Evolutionary conservation across 2,113 vertebrate genomes (phyloP), one percentile per base, ranked within the genome.

Genomic region (Theropithecus gelada): DNA sequence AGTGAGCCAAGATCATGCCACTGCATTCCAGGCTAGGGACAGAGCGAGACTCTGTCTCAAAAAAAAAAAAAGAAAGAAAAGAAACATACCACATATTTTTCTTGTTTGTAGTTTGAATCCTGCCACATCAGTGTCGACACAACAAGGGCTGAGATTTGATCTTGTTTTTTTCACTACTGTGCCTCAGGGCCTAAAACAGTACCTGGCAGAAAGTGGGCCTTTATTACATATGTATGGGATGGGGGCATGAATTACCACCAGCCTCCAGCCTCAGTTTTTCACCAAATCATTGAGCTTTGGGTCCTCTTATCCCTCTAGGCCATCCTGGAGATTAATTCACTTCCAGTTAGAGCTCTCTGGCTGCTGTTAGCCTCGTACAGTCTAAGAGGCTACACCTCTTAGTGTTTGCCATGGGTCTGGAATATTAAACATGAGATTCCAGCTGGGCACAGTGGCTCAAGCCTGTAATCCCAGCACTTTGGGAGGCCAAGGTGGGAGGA

Each of bases 101-200:
- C 61, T 25, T 10, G 1, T 61, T 73, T 76, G 35, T 52, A 30
- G 40, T 57, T 45, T 40, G 57, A 73, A 48, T 72, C 59, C n/a
- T 68, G 64, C 81, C 45, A 43, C 25, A 14, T 40, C 57, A 27
- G 30, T 27, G 16, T 45, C 40, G 22, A 22, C 55, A 84, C 40
- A 11, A 1, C 3, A 1, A 10, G 13, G 50, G 10, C 61, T 50
- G 80, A 35, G 76, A 88, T 93, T 76, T 78, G 30, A 48, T 57
- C 22, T 8, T 20, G 79, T 92, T 95, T 95, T 95, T 50, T 93
- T 90, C 48, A 23, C 18, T 14, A 76, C 35, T 25, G 50, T 76
- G 93, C 85, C 93, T 91, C 27, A 6, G 9, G 88, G 48, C 81
- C 92, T 84, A 79, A 80, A 92, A 78, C 48, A 43, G 90, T 48